Conservation (phyloP, 1,140 invertebrate genomes). For the Rhopalosiphum padi region DNA sequence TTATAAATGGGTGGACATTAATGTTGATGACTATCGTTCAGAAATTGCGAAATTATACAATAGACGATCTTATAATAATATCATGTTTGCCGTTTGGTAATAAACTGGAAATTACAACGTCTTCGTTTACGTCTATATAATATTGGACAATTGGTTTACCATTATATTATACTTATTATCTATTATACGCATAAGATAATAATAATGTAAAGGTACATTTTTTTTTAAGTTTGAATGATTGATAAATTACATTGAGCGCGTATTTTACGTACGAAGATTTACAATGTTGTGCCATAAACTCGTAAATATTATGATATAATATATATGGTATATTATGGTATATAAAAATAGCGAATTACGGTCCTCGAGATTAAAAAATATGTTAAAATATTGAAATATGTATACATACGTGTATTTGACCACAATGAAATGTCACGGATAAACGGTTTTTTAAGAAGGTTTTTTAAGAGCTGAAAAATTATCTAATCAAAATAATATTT, state of each 20-base stretch:
- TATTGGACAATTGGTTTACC: constrained; percentile 14
- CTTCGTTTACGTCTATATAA: neutral
- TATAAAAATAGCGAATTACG: neutral
- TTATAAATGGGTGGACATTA: constrained; percentile 15
- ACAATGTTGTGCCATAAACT: neutral
- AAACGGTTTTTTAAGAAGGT: neutral
- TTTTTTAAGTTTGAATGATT: neutral
- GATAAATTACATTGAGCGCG: neutral
- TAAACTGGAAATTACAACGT: constrained; percentile 15
- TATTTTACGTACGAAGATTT: neutral
- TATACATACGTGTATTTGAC: neutral
- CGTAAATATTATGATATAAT: neutral
- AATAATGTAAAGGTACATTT: neutral
- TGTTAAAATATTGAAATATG: neutral
- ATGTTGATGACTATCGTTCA: constrained; percentile 15
- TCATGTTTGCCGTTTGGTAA: neutral
- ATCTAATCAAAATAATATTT: neutral
- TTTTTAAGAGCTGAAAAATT: neutral
- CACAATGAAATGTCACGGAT: neutral
- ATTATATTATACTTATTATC: constrained; percentile 2
- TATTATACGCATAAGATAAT: constrained; percentile 6
- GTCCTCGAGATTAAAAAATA: neutral
- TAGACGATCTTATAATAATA: neutral
- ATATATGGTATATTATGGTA: neutral
- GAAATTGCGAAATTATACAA: constrained; percentile 11